Conservation (phyloP, 2,797 vertebrate species). For the Danio albolineatus region DNA sequence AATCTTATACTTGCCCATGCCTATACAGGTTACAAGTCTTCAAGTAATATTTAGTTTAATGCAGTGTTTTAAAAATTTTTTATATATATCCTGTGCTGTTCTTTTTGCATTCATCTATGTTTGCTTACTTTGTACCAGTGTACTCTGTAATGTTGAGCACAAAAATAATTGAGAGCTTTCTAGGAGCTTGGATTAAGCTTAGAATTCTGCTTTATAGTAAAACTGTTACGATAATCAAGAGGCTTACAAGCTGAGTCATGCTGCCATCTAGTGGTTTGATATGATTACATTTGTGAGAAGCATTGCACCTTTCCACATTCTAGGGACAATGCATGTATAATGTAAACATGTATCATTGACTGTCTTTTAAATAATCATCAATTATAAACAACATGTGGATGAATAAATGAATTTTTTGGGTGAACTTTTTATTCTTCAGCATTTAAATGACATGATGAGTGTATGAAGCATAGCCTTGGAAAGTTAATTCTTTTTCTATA, state of each 20-base stretch:
- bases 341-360: not conserved
- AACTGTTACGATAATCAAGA: not conserved
- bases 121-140: not conserved
- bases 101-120: not conserved
- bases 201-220: slow-evolving; percentile 2
- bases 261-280: slow-evolving; percentile 79
- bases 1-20: no score
- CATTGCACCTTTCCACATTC: not conserved
- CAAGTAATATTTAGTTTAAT: no score
- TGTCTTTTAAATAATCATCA: not conserved
- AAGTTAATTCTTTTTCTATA: not conserved
- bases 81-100: not conserved
- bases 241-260: slow-evolving; percentile 49
- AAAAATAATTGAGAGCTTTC: not conserved
- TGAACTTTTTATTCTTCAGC: no score
- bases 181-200: not conserved
- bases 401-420: not conserved
- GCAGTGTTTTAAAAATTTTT: no score
- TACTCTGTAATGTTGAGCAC: not conserved
- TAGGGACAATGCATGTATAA: not conserved
- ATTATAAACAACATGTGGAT: not conserved
- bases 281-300: not conserved
- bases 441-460: not conserved
- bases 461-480: no score
- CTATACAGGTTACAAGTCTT: no score